phyloP scores from a whole-genome alignment of 2,797 vertebrate species.

The Intellagama lesueurii region DNA sequence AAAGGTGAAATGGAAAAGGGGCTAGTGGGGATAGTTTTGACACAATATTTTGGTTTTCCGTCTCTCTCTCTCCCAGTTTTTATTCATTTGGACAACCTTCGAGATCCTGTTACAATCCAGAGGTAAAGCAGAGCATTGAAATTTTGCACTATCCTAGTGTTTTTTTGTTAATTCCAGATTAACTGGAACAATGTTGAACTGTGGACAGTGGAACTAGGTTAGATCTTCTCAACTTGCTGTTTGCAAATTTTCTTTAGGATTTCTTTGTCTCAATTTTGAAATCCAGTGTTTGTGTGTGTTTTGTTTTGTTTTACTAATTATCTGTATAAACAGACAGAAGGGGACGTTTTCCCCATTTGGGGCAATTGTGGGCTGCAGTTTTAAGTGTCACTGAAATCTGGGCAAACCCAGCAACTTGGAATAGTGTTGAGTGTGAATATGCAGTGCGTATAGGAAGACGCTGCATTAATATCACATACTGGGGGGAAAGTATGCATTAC shows the following conservation, averaged over 20 bases:
- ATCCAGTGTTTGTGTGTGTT: not conserved
- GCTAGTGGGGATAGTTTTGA: not conserved
- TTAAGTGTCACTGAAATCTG: not conserved
- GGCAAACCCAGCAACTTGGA: not conserved
- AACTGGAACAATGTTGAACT: not conserved
- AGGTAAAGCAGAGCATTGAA: not conserved
- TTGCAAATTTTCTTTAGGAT: not conserved
- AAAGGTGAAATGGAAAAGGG: not conserved
- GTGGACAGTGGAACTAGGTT: not conserved
- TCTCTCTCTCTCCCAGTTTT: not conserved
- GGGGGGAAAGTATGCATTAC: not conserved
- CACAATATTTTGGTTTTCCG: not conserved
- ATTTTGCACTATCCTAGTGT: not conserved
- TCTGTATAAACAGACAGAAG: not conserved
- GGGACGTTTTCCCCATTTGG: not conserved
- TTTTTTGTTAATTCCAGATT: not conserved
- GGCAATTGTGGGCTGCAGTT: not conserved
- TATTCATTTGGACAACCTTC: not conserved
- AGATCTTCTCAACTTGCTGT: not conserved
- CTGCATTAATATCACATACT: not conserved
- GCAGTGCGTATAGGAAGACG: no score
- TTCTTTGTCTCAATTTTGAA: not conserved
- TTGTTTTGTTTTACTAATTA: not conserved
- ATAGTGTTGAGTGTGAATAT: not conserved
- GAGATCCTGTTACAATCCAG: not conserved